Evolutionary conservation across 2,113 vertebrate species (phyloP).

Genomic region (Phylloscopus whistleri): DNA sequence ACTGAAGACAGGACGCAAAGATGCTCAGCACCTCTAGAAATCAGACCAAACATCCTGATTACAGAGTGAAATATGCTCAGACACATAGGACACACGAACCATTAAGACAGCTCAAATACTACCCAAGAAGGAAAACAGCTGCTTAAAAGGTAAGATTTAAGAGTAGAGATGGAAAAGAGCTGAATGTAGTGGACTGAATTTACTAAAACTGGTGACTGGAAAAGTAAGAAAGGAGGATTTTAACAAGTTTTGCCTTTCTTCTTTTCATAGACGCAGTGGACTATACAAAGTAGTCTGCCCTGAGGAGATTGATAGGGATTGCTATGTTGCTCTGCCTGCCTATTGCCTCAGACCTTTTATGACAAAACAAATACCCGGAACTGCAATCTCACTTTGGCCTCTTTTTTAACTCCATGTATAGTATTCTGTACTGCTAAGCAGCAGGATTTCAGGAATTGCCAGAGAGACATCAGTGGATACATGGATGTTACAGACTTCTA

Average conservation of each 20-base stretch:
- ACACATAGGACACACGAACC: not conserved
- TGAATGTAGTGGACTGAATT: not conserved
- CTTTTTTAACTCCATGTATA: not conserved
- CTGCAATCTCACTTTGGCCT: not conserved
- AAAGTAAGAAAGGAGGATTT: not conserved
- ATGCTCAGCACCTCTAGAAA: not conserved
- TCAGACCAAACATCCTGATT: not conserved
- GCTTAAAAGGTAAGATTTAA: not conserved
- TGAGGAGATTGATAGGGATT: fast-evolving
- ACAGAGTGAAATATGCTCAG: not conserved
- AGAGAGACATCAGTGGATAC: not conserved
- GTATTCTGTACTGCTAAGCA: not conserved
- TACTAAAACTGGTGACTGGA: not conserved
- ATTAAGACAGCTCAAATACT: not conserved
- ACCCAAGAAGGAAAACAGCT: not conserved
- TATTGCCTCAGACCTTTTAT: not conserved
- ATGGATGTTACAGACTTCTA: conserved; percentile 16
- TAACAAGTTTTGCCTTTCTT: not conserved
- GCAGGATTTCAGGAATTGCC: not conserved
- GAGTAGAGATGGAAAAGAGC: not conserved
- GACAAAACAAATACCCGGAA: not conserved
- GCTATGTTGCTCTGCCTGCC: not conserved
- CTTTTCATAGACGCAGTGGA: not conserved
- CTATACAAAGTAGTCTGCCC: not conserved
- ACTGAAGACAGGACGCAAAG: not conserved